Evolutionary conservation across 2,113 vertebrate species (phyloP), one percentile per base, ranked within the genome.

Genomic region (Tetraodon nigroviridis): DNA sequence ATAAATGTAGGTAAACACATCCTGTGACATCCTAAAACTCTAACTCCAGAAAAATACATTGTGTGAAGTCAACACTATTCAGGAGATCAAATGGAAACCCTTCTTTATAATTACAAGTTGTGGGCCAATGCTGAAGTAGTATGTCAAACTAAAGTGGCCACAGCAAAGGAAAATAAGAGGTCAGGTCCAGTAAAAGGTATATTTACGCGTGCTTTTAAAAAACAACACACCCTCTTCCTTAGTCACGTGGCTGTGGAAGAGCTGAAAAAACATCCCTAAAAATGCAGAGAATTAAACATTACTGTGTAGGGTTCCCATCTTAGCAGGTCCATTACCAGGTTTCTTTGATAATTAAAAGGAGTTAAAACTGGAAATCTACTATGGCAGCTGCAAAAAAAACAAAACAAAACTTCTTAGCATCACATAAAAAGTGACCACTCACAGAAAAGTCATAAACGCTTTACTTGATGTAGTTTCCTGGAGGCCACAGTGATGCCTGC

Each of bases 101-200:
- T 88, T 61, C 62, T 71, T 63, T 86, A 58, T 91, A 91, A 92
- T 91, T 89, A 86, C 77, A 82, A 73, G 73, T 71, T 78, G 62
- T 74, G 27, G 70, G 76, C 65, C 84, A 61, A 56, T 76, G 83
- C 75, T 83, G 83, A 87, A 86, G 82, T 77, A 80, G 82, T 81
- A 84, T 87, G 82, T 74, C 71, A 62, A 85, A 78, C 78, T 82
- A 80, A 81, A 85, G 72, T 78, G 86, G 83, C 91, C 91, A 90
- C 89, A 91, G 83, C 74, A 91, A 91, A 90, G 86, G 80, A 81
- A 87, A 87, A 89, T 86, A 70, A 88, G 73, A 84, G 89, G 87
- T 90, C 90, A 90, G 84, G 82, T 84, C 83, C 80, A 82, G 84
- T 84, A 85, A 88, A 87, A 81, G 78, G 73, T 91, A 88, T 90